Conservation (phyloP, 2,113 vertebrate genomes). For the Myocastor coypus region DNA sequence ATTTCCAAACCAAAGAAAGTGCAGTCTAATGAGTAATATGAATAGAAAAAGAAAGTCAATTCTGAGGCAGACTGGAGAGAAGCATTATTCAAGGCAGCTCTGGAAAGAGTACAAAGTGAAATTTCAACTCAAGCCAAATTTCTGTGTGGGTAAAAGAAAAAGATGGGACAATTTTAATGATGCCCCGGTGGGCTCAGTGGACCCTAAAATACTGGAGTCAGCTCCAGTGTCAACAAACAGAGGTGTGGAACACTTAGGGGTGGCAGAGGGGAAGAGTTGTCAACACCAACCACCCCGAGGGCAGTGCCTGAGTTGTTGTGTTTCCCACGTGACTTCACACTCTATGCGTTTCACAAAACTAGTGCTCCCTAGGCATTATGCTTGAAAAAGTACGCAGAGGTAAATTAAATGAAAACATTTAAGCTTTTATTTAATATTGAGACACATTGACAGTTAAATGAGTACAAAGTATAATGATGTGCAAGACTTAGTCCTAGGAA, state of each 20-base stretch:
- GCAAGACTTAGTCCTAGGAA: background rate
- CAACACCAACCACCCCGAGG: background rate
- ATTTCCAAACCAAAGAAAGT: background rate
- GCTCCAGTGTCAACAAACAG: background rate
- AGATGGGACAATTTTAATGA: background rate
- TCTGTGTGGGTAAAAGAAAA: background rate
- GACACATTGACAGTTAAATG: background rate
- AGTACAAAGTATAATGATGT: background rate
- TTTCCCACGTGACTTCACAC: background rate
- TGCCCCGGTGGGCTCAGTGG: background rate
- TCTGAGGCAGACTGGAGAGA: background rate
- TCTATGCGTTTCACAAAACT: conserved; percentile 1
- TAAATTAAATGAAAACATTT: background rate
- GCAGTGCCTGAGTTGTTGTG: background rate
- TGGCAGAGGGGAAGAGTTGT: background rate
- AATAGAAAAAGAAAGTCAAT: background rate
- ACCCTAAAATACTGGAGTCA: background rate
- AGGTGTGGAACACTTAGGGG: too few species aligned
- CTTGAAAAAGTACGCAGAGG: background rate
- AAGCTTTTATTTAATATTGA: background rate
- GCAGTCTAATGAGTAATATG: background rate
- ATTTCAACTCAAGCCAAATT: background rate
- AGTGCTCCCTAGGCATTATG: background rate
- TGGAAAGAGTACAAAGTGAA: background rate
- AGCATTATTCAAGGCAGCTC: background rate